Evolutionary conservation across 1,140 invertebrate species (phyloP), one percentile per base, ranked within the genome.

Genomic region (Zaprionus gabonicus): DNA sequence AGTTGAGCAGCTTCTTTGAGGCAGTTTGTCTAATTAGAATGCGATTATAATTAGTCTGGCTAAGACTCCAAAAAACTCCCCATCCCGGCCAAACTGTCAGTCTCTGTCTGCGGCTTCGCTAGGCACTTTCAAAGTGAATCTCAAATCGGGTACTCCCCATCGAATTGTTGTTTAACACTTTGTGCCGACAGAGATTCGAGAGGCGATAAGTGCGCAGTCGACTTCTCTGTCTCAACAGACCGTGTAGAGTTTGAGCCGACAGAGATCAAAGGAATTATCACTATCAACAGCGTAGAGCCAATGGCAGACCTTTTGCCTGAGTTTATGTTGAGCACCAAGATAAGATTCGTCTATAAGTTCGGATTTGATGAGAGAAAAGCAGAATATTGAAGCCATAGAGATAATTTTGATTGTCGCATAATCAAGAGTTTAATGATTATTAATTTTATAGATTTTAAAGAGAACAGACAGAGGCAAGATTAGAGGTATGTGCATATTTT

Each of bases 1-100:
- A 85, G 82, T 72, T 73, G 65, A 60, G 59, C 64, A 27, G 66
- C 64, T 64, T 69, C 46, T 73, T 72, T 75, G 81, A 73, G 67
- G 81, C 74, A 85, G 81, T 90, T 88, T 90, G 76, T 72, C 78
- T 91, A 90, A 90, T 90, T 90, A 90, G 79, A 90, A 91, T 90
- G 85, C 77, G 71, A 90, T 90, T 90, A 85, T 80, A 90, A 90
- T 88, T 77, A 77, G 85, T 90, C 82, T 75, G 76, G 76, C 66
- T 58, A 68, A 75, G 17, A 12, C 38, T 65, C 57, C 34, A 31
- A 65, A 65, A 53, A 71, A 13, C 31, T 41, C 25, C 28, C 28
- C 28, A 31, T 9, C 28, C 28, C 36, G 12, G 7, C n/a, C 23
- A 2, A n/a, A 28, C 17, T 38, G n/a, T 72, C 62, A 36, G 64